Conservation (phyloP, 2,888 invertebrate genomes). For the Melinaea marsaeus region DNA sequence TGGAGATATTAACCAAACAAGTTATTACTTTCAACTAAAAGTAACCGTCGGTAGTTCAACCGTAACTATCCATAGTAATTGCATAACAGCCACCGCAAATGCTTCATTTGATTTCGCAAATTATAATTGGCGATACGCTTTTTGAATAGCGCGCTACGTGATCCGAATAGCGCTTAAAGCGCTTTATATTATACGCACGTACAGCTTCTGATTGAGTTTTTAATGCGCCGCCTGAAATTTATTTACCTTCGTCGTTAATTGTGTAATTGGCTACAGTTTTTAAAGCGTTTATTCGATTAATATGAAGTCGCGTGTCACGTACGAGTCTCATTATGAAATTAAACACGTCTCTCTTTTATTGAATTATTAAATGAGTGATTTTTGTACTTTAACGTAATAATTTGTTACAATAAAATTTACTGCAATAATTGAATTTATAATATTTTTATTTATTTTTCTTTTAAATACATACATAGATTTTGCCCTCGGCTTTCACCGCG, state of each 20-base stretch:
- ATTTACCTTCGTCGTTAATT: constrained; percentile 31
- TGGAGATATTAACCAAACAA: neutral
- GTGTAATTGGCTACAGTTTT: constrained; percentile 16
- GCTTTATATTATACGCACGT: constrained; percentile 31
- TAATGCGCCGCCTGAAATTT: constrained; percentile 42
- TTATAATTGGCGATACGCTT: constrained; percentile 57
- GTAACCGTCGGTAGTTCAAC: neutral
- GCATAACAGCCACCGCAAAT: constrained; percentile 24
- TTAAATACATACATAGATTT: too few species aligned
- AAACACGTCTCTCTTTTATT: neutral
- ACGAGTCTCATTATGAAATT: neutral
- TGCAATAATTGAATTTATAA: neutral
- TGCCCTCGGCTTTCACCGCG: too few species aligned
- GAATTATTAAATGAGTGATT: neutral
- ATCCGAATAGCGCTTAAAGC: constrained; percentile 31
- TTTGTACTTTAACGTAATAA: neutral
- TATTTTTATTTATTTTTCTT: neutral
- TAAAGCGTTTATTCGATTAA: constrained; percentile 7
- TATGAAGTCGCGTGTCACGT: neutral
- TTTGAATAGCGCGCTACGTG: constrained; percentile 46
- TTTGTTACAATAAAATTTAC: neutral
- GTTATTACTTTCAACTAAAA: neutral
- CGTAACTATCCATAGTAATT: constrained; percentile 4
- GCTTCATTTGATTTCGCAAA: constrained; percentile 53
- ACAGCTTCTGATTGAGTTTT: constrained; percentile 54